phyloP scores from a whole-genome alignment of 2,797 vertebrate genomes.

The Eurystomus glaucurus region DNA sequence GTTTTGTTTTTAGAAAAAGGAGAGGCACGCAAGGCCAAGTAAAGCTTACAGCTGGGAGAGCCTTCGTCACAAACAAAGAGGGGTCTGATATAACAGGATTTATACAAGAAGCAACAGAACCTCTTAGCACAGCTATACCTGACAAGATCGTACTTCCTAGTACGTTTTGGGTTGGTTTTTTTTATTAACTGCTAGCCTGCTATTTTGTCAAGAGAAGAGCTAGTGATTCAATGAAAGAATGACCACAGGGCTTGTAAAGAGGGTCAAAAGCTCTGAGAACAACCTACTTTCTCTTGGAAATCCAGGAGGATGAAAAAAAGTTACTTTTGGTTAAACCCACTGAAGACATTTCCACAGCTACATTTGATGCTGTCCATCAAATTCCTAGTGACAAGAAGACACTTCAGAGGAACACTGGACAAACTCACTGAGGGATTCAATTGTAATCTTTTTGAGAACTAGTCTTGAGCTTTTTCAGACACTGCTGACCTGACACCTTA shows the following conservation, averaged over 20 bases:
- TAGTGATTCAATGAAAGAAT: neutral
- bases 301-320: neutral
- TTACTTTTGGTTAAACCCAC: neutral
- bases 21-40: neutral
- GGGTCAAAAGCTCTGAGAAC: neutral
- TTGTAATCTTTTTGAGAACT: neutral
- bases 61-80: neutral
- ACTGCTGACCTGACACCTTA: neutral
- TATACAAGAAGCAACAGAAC: neutral
- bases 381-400: neutral
- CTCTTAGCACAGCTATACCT: neutral
- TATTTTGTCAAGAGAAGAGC: neutral
- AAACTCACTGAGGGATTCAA: neutral
- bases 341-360: neutral
- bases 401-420: neutral
- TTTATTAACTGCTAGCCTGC: neutral
- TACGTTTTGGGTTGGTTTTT: accelerated
- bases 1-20: neutral
- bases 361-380: neutral
- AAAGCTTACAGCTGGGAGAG: neutral
- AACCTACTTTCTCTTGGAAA: neutral
- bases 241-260: neutral
- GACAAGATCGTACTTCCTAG: neutral
- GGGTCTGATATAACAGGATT: neutral
- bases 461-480: neutral